Evolutionary conservation across 2,113 vertebrate species (phyloP).

Genomic region (Phoenicopterus ruber): DNA sequence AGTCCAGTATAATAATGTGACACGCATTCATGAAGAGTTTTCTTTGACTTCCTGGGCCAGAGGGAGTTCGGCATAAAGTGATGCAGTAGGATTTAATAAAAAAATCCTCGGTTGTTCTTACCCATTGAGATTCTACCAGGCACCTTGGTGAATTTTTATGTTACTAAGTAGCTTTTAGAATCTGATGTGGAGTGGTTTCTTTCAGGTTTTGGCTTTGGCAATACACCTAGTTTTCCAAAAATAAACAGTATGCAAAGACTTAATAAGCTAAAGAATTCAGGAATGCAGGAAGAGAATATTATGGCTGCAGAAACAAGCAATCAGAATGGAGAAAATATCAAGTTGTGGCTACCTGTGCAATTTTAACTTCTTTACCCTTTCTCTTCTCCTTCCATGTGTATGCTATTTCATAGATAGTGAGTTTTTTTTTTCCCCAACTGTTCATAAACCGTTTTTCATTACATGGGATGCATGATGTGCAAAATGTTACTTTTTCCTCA

Average conservation of each 20-base stretch:
- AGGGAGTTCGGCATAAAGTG: background rate
- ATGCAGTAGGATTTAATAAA: background rate
- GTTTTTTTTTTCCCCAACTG: background rate
- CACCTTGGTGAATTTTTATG: background rate
- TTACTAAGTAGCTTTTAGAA: background rate
- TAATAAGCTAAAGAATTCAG: background rate
- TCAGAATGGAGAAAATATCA: fast-evolving
- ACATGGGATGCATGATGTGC: background rate
- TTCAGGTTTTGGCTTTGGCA: background rate
- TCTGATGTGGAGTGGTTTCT: background rate
- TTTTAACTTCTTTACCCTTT: background rate
- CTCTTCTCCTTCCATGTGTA: background rate
- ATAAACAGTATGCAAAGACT: background rate
- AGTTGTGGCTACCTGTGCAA: background rate
- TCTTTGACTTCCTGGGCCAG: background rate
- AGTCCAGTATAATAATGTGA: background rate
- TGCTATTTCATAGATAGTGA: background rate
- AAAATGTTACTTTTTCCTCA: background rate
- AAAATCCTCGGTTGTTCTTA: background rate
- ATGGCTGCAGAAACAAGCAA: background rate
- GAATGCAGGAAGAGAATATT: background rate
- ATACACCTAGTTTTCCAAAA: background rate
- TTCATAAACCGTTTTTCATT: background rate
- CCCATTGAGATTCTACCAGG: background rate
- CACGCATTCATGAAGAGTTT: background rate